A percentile compares a stretch with the other conserved stretches of the same genome.
These are phyloP conservation scores for Zelleria hepariella DNA, from an alignment of 2,888 invertebrate genomes.

Conservation along the genomic window DNA sequence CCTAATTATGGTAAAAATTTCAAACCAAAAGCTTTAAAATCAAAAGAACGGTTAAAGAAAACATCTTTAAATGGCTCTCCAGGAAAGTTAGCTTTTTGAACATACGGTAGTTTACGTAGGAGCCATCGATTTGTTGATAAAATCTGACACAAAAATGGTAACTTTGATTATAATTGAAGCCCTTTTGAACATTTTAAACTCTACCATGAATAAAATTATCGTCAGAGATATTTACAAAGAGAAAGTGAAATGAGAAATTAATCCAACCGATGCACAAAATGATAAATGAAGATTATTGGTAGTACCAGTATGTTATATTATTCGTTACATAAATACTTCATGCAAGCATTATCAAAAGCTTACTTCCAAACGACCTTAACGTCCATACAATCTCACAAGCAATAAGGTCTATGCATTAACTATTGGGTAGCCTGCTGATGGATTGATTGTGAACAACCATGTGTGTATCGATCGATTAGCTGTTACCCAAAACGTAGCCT, in stretches of 20 bases:
- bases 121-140: too few relatives aligned
- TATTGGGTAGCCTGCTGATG: conserved; percentile 62
- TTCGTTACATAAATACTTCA: neutral
- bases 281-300: conserved; percentile 67
- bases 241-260: neutral
- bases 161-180: neutral
- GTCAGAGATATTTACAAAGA: neutral
- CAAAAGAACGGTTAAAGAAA: too few relatives aligned
- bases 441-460: conserved; percentile 65
- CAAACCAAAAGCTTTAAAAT: too few relatives aligned
- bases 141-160: neutral
- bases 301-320: conserved; percentile 47
- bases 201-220: neutral
- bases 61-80: neutral
- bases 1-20: too few relatives aligned
- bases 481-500: conserved; percentile 45
- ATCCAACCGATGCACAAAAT: conserved; percentile 38
- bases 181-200: neutral
- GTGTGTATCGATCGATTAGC: conserved; percentile 66
- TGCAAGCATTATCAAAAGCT: neutral
- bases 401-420: neutral
- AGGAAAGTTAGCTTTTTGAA: too few relatives aligned
- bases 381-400: too few relatives aligned
- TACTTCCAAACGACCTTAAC: too few relatives aligned
- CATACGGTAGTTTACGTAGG: too few relatives aligned